Conservation (phyloP, 2,797 vertebrate species). For the Tiaroga cobitis region DNA sequence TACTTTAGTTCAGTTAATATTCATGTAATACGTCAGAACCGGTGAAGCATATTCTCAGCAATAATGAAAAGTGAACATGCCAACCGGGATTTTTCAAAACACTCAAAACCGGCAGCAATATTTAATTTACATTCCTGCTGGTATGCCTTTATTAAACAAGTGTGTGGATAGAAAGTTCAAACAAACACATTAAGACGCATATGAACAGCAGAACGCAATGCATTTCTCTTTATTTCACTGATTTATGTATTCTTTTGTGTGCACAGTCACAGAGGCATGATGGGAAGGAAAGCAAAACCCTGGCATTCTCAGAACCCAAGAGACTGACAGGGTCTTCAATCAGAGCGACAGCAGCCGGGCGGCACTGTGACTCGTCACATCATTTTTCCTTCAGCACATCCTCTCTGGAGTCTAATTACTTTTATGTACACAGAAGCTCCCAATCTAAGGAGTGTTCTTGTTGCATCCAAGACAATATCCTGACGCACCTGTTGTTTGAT, state of each 20-base stretch:
- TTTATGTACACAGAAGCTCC: conserved; percentile 10
- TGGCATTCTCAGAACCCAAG: conserved; percentile 32
- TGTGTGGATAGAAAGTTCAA: background rate
- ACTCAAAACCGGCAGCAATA: background rate
- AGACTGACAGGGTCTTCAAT: conserved; percentile 41
- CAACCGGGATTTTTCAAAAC: background rate
- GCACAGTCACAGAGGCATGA: conserved; percentile 23
- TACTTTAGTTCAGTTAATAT: conserved; percentile 35
- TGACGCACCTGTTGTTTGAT: conserved; percentile 35
- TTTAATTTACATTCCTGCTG: background rate
- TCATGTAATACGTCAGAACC: conserved; percentile 32
- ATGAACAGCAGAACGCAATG: background rate
- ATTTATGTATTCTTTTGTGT: conserved; percentile 20
- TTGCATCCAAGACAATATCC: conserved; percentile 10
- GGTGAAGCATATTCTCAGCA: conserved; percentile 21
- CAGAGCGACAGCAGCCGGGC: conserved; percentile 36
- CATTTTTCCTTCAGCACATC: conserved; percentile 20
- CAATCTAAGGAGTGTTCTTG: conserved; percentile 9
- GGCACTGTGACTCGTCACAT: conserved; percentile 7
- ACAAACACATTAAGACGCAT: background rate
- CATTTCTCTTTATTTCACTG: conserved; percentile 13
- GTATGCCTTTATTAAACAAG: background rate
- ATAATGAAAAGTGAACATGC: conserved; percentile 38
- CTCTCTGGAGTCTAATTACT: conserved; percentile 52
- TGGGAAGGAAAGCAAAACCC: conserved; percentile 35